Conservation (phyloP, 2,888 invertebrate species). For the Mimumesa dahlbomi region DNA sequence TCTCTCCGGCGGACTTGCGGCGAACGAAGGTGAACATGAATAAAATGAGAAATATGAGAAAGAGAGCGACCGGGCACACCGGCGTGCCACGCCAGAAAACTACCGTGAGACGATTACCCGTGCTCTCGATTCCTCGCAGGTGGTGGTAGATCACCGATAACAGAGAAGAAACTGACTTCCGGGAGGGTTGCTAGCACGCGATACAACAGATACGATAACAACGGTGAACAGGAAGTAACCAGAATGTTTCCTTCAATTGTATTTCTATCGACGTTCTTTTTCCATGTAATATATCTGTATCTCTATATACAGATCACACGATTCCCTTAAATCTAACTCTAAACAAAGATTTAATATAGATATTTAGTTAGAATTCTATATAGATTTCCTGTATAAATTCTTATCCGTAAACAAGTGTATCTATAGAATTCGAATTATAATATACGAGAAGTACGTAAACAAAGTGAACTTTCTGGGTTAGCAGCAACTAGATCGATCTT, state of each 20-base stretch:
- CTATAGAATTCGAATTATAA: no score
- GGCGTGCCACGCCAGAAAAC: conserved; percentile 39
- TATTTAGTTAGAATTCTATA: no score
- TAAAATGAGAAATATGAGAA: conserved; percentile 18
- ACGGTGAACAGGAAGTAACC: conserved; percentile 42
- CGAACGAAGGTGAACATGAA: conserved; percentile 28
- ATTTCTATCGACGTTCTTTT: conserved; percentile 7
- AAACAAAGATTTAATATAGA: no score
- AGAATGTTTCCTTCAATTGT: conserved; percentile 36
- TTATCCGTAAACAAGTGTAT: no score
- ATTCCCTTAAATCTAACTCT: no score
- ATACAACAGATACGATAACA: conserved; percentile 43
- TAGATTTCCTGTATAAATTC: no score
- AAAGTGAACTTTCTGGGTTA: conserved; percentile 12
- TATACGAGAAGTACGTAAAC: conserved; percentile 18
- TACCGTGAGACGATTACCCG: conserved; percentile 62
- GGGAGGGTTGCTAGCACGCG: no score
- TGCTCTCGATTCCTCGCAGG: conserved; percentile 60
- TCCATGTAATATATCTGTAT: neutral
- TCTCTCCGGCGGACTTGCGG: neutral
- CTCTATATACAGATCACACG: no score
- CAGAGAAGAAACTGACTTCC: conserved; percentile 40
- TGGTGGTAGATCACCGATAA: conserved; percentile 60
- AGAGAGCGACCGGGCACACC: neutral
- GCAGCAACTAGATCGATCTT: conserved; percentile 49